Conservation (phyloP, 2,113 vertebrate species). For the Scophthalmus maximus region DNA sequence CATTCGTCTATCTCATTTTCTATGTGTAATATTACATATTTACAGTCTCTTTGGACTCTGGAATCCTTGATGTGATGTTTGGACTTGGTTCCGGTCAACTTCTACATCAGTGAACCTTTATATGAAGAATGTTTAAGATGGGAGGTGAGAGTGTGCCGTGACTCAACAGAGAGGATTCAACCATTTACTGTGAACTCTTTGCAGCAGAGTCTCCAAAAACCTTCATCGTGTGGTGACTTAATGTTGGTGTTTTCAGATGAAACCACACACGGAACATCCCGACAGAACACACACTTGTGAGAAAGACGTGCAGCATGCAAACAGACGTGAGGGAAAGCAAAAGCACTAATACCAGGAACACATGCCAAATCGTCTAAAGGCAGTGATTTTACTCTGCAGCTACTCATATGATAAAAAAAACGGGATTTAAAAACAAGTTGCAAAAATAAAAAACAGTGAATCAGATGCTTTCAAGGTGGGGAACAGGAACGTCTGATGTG, state of each 20-base stretch:
- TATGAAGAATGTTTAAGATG: no score
- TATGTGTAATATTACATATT: no score
- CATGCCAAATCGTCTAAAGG: conserved; percentile 20
- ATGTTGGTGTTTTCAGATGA: conserved; percentile 15
- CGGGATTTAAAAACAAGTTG: not conserved
- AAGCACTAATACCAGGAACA: conserved; percentile 53
- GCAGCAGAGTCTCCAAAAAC: no score
- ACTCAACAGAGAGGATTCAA: no score
- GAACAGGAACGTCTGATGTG: no score
- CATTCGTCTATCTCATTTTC: no score
- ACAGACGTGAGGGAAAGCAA: conserved; percentile 34
- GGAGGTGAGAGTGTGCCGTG: no score
- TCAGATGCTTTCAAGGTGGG: not conserved
- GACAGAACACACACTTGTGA: not conserved
- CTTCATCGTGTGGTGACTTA: not conserved
- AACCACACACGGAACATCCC: not conserved
- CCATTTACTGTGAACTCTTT: not conserved
- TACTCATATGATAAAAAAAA: not conserved
- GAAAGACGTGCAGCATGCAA: conserved; percentile 48
- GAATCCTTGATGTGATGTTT: no score
- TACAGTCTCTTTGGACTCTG: no score
- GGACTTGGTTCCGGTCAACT: no score
- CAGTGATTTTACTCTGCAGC: not conserved
- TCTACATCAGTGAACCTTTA: no score
- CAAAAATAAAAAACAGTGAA: not conserved